A percentile compares a stretch with the other conserved stretches of the same genome.
Evolutionary conservation across 2,888 invertebrate species (phyloP).

Genomic region (Noctua fimbriata): DNA sequence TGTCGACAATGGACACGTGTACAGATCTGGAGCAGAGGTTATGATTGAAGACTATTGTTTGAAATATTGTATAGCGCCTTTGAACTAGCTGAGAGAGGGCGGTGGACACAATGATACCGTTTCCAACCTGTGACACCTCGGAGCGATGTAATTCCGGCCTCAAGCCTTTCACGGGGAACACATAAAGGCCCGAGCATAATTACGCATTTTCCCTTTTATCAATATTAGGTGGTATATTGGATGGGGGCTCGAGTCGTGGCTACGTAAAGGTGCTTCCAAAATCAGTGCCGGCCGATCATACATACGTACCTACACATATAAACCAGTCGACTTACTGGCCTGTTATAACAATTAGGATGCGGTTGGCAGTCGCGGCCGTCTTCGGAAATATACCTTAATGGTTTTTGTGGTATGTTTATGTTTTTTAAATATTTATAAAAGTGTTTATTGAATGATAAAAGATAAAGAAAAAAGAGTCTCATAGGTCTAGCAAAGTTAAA

Average conservation of each 20-base stretch:
- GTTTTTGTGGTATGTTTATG: too few relatives aligned
- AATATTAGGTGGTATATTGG: neutral
- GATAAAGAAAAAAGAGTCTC: neutral
- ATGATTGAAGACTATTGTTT: conserved; percentile 7
- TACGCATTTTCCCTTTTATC: neutral
- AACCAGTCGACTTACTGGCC: neutral
- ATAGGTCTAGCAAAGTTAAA: neutral
- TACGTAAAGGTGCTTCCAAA: neutral
- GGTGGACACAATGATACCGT: neutral
- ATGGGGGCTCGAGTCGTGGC: neutral
- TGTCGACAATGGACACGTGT: neutral
- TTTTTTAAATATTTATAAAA: too few relatives aligned
- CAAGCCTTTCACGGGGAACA: neutral
- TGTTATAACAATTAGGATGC: neutral
- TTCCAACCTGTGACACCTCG: neutral
- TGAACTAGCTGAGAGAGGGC: neutral
- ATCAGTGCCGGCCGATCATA: neutral
- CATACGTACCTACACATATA: neutral
- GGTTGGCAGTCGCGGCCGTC: neutral
- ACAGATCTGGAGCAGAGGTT: neutral
- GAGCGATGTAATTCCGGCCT: neutral
- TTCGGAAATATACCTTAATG: neutral
- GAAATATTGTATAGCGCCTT: conserved; percentile 15
- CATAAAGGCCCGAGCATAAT: neutral
- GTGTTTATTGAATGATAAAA: too few relatives aligned